A percentile compares a stretch with the other conserved stretches of the same genome.
These are phyloP conservation scores for Hermatobates lingyangjiaoensis DNA, from an alignment of 1,140 invertebrate species.

Conservation along the genomic window DNA sequence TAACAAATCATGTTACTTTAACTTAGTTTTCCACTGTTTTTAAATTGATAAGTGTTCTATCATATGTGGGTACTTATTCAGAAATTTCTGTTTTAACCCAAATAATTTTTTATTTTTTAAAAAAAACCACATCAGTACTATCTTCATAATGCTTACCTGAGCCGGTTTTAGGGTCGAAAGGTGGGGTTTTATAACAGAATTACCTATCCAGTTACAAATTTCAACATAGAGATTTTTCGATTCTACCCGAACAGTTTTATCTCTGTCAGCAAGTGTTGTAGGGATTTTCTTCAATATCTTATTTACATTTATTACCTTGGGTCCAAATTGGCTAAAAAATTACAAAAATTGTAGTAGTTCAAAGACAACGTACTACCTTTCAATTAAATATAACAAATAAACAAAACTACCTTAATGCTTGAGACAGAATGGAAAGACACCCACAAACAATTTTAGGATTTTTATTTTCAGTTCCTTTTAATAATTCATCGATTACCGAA, in stretches of 20 bases:
- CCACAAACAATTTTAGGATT: conserved; percentile 86
- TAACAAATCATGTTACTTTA: no score
- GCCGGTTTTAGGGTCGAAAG: conserved; percentile 62
- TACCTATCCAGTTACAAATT: conserved; percentile 81
- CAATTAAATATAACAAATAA: no score
- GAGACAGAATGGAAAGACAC: conserved; percentile 54
- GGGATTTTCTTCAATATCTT: conserved; percentile 74
- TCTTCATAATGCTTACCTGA: conserved; percentile 33
- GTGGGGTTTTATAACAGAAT: conserved; percentile 70
- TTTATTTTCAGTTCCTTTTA: conserved; percentile 86
- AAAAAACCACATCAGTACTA: no score
- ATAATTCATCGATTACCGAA: conserved; percentile 68
- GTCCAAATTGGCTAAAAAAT: conserved; percentile 68
- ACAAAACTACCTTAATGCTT: conserved; percentile 49
- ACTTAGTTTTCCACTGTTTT: no score
- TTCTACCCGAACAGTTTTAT: conserved; percentile 82
- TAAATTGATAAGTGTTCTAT: no score
- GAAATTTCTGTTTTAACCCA: no score
- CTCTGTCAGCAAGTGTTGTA: conserved; percentile 68
- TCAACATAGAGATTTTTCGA: conserved; percentile 74
- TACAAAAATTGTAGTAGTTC: no score
- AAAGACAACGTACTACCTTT: no score
- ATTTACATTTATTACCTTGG: conserved; percentile 78
- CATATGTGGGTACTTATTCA: no score
- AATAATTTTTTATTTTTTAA: no score